Conservation (phyloP, 2,113 vertebrate genomes). For the Electrona antarctica region DNA sequence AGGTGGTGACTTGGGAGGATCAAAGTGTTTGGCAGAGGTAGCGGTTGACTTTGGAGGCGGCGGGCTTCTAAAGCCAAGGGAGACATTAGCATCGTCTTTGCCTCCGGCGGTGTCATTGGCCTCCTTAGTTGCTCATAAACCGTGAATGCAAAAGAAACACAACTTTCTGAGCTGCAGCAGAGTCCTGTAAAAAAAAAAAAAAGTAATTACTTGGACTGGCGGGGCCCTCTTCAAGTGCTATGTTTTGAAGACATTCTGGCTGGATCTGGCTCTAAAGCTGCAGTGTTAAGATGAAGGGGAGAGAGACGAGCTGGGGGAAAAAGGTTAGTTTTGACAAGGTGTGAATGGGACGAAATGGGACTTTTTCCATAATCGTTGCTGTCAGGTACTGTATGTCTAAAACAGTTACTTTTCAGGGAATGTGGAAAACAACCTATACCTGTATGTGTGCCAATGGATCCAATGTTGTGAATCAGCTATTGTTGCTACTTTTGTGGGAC, state of each 20-base stretch:
- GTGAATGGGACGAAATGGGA: slow-evolving; percentile 3
- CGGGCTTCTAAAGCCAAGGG: slow-evolving; percentile 52
- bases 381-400: too few relatives aligned
- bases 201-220: slow-evolving; percentile 26
- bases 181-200: slow-evolving; percentile 28
- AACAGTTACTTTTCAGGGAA: too few relatives aligned
- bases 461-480: too few relatives aligned
- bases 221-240: slow-evolving; percentile 5
- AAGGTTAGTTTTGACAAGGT: slow-evolving; percentile 3
- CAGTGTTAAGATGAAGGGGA: background rate
- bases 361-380: background rate
- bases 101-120: slow-evolving; percentile 54
- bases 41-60: slow-evolving; percentile 53
- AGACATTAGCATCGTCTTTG: slow-evolving; percentile 56
- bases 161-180: slow-evolving; percentile 43
- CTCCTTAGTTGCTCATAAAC: slow-evolving; percentile 60
- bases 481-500: too few relatives aligned
- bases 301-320: background rate
- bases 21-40: slow-evolving; percentile 55
- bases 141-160: slow-evolving; percentile 44
- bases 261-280: background rate
- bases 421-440: too few relatives aligned
- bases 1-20: slow-evolving; percentile 50
- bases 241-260: slow-evolving; percentile 18
- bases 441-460: too few relatives aligned